Conservation (phyloP, 2,113 vertebrate genomes). For the Psittacus erithacus region DNA sequence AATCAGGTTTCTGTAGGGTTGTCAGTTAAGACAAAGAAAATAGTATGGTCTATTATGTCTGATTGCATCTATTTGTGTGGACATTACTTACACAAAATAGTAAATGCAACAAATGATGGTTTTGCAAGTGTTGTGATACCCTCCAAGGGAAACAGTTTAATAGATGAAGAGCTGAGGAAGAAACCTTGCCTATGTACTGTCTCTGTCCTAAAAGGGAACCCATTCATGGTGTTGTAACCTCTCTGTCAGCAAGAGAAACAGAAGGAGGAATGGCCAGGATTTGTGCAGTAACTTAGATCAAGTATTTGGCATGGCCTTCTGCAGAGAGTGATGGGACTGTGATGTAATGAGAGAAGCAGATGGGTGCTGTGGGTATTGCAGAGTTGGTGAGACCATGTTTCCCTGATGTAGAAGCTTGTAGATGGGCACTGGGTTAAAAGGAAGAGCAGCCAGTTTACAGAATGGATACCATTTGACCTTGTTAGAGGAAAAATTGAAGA, state of each 20-base stretch:
- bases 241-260: not conserved
- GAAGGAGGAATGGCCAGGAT: not conserved
- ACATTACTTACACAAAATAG: not conserved
- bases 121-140: not conserved
- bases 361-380: not conserved
- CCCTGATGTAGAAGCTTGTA: not conserved
- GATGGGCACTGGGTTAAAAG: not conserved
- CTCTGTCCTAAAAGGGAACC: not conserved
- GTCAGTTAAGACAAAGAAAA: not conserved
- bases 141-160: not conserved
- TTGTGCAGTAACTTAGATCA: not conserved
- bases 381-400: not conserved
- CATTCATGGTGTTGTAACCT: not conserved
- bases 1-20: not conserved
- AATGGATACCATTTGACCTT: not conserved
- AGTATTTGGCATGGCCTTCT: not conserved
- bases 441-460: not conserved
- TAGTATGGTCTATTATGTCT: not conserved
- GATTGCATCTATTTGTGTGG: not conserved
- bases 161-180: not conserved
- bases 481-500: not conserved
- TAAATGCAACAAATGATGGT: not conserved
- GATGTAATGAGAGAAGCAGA: not conserved
- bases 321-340: not conserved
- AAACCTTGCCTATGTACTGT: accelerated